Percentiles rank a stretch among this genome's conserved stretches.
Conservation (phyloP, 2,888 invertebrate species). For the Drosophila niveifrons region DNA sequence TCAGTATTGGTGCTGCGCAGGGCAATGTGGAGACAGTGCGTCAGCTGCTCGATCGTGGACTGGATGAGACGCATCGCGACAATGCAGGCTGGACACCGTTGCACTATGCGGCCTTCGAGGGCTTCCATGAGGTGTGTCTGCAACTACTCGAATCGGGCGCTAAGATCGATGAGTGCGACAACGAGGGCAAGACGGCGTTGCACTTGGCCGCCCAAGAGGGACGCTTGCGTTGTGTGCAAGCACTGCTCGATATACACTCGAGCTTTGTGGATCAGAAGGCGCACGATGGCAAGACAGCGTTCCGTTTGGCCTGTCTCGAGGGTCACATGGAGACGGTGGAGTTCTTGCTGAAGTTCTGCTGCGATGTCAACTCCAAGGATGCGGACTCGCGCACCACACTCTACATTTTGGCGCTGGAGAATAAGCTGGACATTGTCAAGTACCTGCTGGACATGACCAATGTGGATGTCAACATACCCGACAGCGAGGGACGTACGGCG, state of each 20-base stretch:
- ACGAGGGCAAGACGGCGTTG: conserved; percentile 95
- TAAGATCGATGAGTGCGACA: conserved; percentile 94
- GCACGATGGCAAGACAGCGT: conserved; percentile 95
- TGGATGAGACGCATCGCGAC: conserved; percentile 95
- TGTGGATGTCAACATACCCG: conserved; percentile 94
- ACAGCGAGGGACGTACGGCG: conserved; percentile 95
- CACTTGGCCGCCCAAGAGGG: conserved; percentile 96
- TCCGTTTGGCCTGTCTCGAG: conserved; percentile 87
- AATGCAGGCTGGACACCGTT: conserved; percentile 99
- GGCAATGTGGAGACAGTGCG: conserved; percentile 95
- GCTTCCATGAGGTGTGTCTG: conserved; percentile 86
- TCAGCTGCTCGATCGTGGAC: conserved; percentile 93
- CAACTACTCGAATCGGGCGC: conserved; percentile 92
- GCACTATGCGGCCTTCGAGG: conserved; percentile 98
- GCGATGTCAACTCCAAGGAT: conserved; percentile 95
- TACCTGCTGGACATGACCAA: conserved; percentile 91
- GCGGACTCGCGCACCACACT: conserved; percentile 96
- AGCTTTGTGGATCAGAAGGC: conserved; percentile 94
- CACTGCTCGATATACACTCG: conserved; percentile 90
- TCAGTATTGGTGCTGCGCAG: conserved; percentile 94
- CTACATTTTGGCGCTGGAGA: conserved; percentile 95
- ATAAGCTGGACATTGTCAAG: conserved; percentile 93
- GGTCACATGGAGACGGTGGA: conserved; percentile 90
- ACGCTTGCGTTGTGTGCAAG: conserved; percentile 87
- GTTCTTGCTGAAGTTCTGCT: conserved; percentile 90